Evolutionary conservation across 2,888 invertebrate genomes (phyloP), one percentile per base, ranked within the genome.

Genomic region (Pseudococcus viburni): DNA sequence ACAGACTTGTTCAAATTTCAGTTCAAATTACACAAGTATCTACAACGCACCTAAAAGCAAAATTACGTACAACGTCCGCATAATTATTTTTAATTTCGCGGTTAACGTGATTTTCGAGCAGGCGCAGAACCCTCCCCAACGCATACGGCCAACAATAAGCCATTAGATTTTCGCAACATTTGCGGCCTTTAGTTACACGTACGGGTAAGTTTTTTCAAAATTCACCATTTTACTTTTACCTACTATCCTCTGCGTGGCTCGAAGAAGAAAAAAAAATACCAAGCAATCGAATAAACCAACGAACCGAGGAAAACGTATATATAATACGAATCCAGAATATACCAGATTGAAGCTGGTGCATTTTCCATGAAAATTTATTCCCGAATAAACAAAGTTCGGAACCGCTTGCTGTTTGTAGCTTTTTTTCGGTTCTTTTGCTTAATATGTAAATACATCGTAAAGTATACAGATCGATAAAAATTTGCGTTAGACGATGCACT

Each of bases 331-430:
- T 73, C 33, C 15, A 9, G 73, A 73, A 39, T 73, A 33, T 17
- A 33, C 73, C 15, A 17, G 33, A 26, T 73, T 6, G 11, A 64
- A 64, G 33, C 33, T 33, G 33, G 73, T 39, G 26, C 73, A 33
- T 73, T 73, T 73, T 73, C 73, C 4, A 73, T 39, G 33, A 73
- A 73, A 73, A 73, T 73, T 73, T 39, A 73, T 73, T 73, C 73
- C 22, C 33, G 73, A 7, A 73, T 26, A 73, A 33, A 39, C 33
- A 0, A 33, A 73, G 73, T 73, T 73, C 73, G 6, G 17, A 73
- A 73, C 73, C 73, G 5, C 17, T 12, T 15, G 73, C 33, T 15
- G 17, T 73, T 73, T 73, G 4, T 73, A 17, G 4, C 5, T 26
- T 68, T 68, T 68, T 68, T 22, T 64, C 22, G 9, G 8, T 73